Evolutionary conservation across 2,888 invertebrate genomes (phyloP).

Genomic region (Tipula confusa): DNA sequence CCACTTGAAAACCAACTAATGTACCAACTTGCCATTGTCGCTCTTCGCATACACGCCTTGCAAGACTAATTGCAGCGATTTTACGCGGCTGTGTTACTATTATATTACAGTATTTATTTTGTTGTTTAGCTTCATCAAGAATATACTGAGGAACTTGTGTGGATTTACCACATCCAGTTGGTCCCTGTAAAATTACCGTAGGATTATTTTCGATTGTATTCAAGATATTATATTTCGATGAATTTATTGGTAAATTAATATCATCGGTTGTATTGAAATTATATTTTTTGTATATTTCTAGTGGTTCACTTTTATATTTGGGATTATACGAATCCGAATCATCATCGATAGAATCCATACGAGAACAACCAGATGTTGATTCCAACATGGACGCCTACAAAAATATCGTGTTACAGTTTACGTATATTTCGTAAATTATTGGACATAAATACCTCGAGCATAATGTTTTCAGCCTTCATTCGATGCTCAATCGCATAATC

Average conservation of each 20-base stretch:
- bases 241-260: constrained; percentile 43
- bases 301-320: not conserved
- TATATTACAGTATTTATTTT: constrained; percentile 71
- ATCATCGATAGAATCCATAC: not conserved
- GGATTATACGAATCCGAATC: not conserved
- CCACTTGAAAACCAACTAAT: constrained; percentile 85
- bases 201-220: constrained; percentile 55
- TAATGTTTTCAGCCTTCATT: constrained; percentile 40
- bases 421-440: not conserved
- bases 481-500: constrained; percentile 41
- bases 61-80: constrained; percentile 89
- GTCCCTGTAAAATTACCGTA: constrained; percentile 82
- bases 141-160: constrained; percentile 88
- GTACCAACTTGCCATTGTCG: constrained; percentile 76
- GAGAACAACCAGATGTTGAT: not conserved
- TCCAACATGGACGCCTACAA: not conserved
- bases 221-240: constrained; percentile 57
- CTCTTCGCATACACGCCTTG: constrained; percentile 77
- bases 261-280: not conserved
- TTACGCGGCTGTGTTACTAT: constrained; percentile 89
- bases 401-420: not conserved
- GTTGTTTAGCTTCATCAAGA: constrained; percentile 67
- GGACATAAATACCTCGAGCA: constrained; percentile 36
- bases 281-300: not conserved
- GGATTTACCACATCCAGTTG: constrained; percentile 93